Base-by-base conservation (phyloP, 35 echinoderm and acorn worm species). In the Apostichopus parvimensis region DNA sequence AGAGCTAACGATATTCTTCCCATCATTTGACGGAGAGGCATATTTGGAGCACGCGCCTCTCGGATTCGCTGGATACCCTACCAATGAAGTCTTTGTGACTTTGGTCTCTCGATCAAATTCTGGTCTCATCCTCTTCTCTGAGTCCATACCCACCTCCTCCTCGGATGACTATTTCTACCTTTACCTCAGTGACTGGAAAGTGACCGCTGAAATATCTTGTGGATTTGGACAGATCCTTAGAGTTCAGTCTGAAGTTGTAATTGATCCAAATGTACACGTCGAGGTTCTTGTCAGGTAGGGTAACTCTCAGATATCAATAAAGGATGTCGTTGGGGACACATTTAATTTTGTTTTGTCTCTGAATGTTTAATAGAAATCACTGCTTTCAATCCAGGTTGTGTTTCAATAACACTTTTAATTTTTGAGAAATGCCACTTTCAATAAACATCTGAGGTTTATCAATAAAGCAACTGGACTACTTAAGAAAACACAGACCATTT, bases 1-100 rank as follows among this genome's bases (percentile, higher is more conserved):
- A 96, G 95, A 96, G 85, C 56, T 88, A 10, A 91, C 91, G 52
- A 87, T 96, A 22, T 91, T 88, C 66, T 96, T 96, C 91, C 95
- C 95, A 79, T 91, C 95, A 5, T 96, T 96, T 80, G 92, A 73
- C 66, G 95, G 95, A 18, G 87, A 90, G 54, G 90, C 85, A 1
- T 96, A 92, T 75, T 79, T 96, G 24, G 87, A 94, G 79, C 93
- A 96, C 73, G 87, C 61, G 6, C 11, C 54, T 21, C 77, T 96
- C 0, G 95, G 93, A 9, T 94, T 94, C 53, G 77, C 90, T 45
- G 53, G 73, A 5, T 72, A 62, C 8, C 21, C 87, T 6, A 86
- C 83, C 77, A 94, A 94, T 83, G 81, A 82, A 9, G 57, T 96
- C 65, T 94, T 90, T 84, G 57, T 96, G 6, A 57, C 87, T 55